Percentiles rank a stretch among this genome's conserved stretches.
These are phyloP conservation scores for Crotalus horridus DNA, from an alignment of 2,113 vertebrate species.

Conservation along the genomic window DNA sequence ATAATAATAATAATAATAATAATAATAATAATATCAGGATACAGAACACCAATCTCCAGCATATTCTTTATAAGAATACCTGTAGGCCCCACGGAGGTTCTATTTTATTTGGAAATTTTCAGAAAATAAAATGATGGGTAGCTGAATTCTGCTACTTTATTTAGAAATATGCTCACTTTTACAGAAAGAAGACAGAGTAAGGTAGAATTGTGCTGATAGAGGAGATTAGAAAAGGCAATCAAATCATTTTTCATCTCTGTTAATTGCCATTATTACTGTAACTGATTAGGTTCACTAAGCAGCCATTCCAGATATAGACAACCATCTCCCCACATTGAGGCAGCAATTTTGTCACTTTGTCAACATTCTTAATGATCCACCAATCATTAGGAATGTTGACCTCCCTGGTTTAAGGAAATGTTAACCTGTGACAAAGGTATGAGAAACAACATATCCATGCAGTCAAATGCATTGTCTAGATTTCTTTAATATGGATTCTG, in stretches of 20 bases:
- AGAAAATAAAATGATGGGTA: neutral
- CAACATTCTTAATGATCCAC: neutral
- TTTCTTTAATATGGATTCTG: constrained; percentile 12
- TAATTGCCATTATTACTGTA: neutral
- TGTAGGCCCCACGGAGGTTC: neutral
- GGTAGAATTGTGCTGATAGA: neutral
- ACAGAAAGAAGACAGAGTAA: neutral
- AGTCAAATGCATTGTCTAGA: constrained; percentile 4
- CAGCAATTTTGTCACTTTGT: neutral
- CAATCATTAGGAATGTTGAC: neutral
- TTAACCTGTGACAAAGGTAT: neutral
- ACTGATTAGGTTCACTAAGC: neutral
- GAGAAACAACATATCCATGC: neutral
- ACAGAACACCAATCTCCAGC: neutral
- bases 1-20: neutral
- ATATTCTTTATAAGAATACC: neutral
- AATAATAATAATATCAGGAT: neutral
- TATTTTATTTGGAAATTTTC: neutral
- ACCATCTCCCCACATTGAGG: neutral
- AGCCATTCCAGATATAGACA: neutral
- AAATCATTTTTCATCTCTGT: neutral
- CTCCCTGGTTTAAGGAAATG: neutral
- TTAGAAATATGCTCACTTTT: neutral
- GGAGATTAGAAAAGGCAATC: neutral
- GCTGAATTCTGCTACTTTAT: neutral